phyloP scores from a whole-genome alignment of 2,113 vertebrate genomes.

The Seriola dumerili region DNA sequence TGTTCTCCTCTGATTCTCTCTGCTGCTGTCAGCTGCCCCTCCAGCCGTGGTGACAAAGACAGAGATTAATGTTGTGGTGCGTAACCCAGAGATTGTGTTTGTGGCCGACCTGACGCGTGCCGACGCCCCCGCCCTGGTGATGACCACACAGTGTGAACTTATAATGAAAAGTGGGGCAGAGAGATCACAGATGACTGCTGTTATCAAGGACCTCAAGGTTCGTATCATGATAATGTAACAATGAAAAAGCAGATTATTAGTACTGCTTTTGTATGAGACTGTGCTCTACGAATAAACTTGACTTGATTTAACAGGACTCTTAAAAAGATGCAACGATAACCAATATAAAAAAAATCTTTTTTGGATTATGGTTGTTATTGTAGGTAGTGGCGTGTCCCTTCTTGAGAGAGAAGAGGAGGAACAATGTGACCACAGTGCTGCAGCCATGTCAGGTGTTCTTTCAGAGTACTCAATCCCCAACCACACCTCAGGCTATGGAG shows the following conservation, averaged over 20 bases:
- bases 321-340: not conserved
- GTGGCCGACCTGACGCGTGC: constrained; percentile 95
- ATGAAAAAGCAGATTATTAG: not conserved
- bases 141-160: constrained; percentile 93
- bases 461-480: constrained; percentile 82
- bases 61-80: constrained; percentile 90
- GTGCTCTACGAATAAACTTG: not conserved
- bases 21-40: constrained; percentile 65
- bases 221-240: not conserved
- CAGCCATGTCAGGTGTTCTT: constrained; percentile 95
- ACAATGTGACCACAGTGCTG: constrained; percentile 91
- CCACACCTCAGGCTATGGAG: constrained; percentile 88
- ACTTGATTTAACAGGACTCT: not conserved
- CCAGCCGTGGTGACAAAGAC: constrained; percentile 83
- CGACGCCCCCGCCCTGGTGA: constrained; percentile 92
- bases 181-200: constrained; percentile 87
- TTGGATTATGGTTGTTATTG: constrained; percentile 11
- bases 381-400: constrained; percentile 93
- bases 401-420: constrained; percentile 88
- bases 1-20: not conserved
- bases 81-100: constrained; percentile 96
- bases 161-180: constrained; percentile 85
- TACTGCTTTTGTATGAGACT: not conserved
- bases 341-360: not conserved
- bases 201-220: constrained; percentile 90